These are phyloP conservation scores for Xestia c-nigrum DNA, from an alignment of 2,888 invertebrate genomes.

Conservation along the genomic window DNA sequence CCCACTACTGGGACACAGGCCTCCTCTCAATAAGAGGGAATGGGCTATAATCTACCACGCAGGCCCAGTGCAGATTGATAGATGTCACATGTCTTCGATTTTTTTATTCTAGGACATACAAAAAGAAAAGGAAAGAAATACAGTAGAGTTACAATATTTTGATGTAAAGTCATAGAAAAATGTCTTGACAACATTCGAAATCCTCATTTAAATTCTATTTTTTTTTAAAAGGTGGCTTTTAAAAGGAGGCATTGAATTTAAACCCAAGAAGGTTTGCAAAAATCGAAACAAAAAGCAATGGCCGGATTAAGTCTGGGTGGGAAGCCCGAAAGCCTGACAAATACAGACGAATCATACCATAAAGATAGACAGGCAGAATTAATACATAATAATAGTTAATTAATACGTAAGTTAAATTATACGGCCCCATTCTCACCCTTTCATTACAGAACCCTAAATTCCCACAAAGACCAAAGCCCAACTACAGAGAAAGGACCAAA, in stretches of 20 bases:
- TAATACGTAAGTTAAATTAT: not conserved
- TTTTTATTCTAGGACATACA: too few relatives aligned
- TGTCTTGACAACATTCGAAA: not conserved
- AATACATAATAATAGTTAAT: not conserved
- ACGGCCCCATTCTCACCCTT: not conserved
- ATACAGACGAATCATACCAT: not conserved
- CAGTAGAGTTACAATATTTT: not conserved
- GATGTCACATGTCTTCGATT: too few relatives aligned
- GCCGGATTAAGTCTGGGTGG: not conserved
- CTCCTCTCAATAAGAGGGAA: too few relatives aligned
- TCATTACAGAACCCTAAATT: not conserved
- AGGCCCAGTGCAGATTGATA: too few relatives aligned
- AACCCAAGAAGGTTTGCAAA: not conserved
- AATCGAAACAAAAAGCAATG: not conserved
- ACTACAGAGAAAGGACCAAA: conserved; percentile 14
- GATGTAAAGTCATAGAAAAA: not conserved
- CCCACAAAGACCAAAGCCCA: conserved; percentile 12
- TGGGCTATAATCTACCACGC: too few relatives aligned
- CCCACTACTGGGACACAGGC: too few relatives aligned
- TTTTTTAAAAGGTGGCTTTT: too few relatives aligned
- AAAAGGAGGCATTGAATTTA: not conserved
- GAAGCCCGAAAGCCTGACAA: not conserved
- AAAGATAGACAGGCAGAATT: not conserved
- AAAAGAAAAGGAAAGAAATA: not conserved
- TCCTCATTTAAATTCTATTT: not conserved